phyloP scores from a whole-genome alignment of 2,888 invertebrate genomes.

The Stegana nigrithorax region DNA sequence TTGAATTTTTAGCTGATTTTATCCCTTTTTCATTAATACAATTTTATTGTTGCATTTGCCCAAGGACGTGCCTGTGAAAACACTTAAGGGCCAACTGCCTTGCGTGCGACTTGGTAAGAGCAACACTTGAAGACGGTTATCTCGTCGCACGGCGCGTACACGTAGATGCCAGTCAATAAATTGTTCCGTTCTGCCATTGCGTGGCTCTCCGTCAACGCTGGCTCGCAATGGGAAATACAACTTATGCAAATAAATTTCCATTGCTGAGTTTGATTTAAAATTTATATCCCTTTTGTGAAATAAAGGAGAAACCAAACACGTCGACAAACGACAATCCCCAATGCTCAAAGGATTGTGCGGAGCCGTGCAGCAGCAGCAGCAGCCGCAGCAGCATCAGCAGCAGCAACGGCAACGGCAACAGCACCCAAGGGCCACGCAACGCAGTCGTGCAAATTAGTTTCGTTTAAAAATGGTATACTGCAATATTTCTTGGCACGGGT shows the following conservation, averaged over 20 bases:
- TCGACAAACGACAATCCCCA: neutral
- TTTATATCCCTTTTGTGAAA: slow-evolving; percentile 7
- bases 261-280: neutral
- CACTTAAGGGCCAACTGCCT: too few species aligned
- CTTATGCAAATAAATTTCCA: slow-evolving; percentile 7
- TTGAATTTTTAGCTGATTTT: slow-evolving; percentile 11
- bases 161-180: too few species aligned
- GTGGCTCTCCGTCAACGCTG: too few species aligned
- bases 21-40: slow-evolving; percentile 1
- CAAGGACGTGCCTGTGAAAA: neutral
- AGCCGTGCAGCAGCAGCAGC: neutral
- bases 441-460: neutral
- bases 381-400: too few species aligned
- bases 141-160: neutral
- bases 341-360: neutral
- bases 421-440: neutral
- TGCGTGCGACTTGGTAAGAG: too few species aligned
- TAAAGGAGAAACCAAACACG: neutral
- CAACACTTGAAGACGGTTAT: neutral
- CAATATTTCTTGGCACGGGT: too few species aligned
- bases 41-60: neutral
- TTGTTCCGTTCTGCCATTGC: too few species aligned
- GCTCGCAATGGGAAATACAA: neutral
- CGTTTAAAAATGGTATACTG: too few species aligned
- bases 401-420: neutral